Evolutionary conservation across 1,140 invertebrate genomes (phyloP), one percentile per base, ranked within the genome.

Genomic region (Augochlora pura): DNA sequence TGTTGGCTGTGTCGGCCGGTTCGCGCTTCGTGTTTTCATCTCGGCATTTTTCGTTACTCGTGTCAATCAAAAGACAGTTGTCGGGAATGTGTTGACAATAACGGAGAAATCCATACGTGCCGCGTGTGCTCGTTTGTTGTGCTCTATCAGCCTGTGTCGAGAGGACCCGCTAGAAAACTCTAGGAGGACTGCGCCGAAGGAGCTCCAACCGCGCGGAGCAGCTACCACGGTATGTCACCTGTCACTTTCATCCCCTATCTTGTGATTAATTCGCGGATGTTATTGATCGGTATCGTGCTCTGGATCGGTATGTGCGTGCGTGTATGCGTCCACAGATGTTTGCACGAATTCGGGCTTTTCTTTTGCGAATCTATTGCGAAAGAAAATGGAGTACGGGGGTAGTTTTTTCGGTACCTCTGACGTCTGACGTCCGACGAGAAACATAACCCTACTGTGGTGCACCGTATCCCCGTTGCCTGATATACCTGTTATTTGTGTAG

Each of bases 271-370:
- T 16, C 32, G 10, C 38, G 16, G 25, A 27, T 74, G 70, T 66
- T 79, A 79, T 79, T 74, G 77, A 74, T 79, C 59, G 77, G 16
- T 74, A 65, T 74, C 39, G 16, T 74, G 70, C 52, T 79, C 52
- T 74, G 46, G 52, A 74, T 59, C 39, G 70, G 77, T 73, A 39
- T 39, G 57, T 74, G 62, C 70, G 70, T 79, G 65, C 70, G 63
- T 42, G n/a, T 63, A 1, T 46, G 42, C 42, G 42, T 46, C 10
- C 42, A 10, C n/a, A 0, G 42, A 14, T 4, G 42, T 52, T 16
- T 5, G 49, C 6, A 52, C 49, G 16, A 52, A 52, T 52, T 52
- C 18, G 49, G 18, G 5, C 3, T 4, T 52, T 52, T 18, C 3
- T 52, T 7, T 3, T 7, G 5, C 3, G 4, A 52, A 52, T 18